Conservation (phyloP, 2,113 vertebrate species). For the Perca fluviatilis region DNA sequence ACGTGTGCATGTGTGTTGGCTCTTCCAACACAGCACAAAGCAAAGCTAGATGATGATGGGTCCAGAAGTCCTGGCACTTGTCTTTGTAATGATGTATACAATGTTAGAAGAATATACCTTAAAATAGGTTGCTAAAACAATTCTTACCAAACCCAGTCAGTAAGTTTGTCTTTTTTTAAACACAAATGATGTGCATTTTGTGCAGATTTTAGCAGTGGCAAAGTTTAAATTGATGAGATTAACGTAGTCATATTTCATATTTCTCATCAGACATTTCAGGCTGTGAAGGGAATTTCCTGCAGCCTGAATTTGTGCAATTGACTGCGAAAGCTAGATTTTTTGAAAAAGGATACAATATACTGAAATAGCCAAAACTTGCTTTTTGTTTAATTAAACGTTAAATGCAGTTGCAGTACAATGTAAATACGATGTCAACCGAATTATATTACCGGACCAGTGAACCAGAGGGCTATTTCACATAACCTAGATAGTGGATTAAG, state of each 20-base stretch:
- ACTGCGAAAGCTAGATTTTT: background rate
- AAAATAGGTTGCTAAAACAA: background rate
- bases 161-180: background rate
- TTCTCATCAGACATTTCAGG: background rate
- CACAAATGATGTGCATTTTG: background rate
- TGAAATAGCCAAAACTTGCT: background rate
- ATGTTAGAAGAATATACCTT: background rate
- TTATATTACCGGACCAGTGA: too few species aligned
- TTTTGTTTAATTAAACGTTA: background rate
- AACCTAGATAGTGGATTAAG: too few species aligned
- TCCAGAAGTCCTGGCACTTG: background rate
- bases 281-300: background rate
- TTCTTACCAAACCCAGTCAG: background rate
- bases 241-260: background rate
- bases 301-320: background rate
- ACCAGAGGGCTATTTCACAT: too few species aligned
- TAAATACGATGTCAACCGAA: too few species aligned
- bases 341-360: background rate
- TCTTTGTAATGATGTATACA: background rate
- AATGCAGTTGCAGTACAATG: background rate
- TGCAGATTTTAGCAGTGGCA: background rate
- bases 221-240: background rate
- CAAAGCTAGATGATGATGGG: background rate
- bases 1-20: background rate
- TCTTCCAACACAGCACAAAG: background rate